Evolutionary conservation across 2,797 vertebrate genomes (phyloP), one percentile per base, ranked within the genome.

Genomic region (Clarias platycephalus): DNA sequence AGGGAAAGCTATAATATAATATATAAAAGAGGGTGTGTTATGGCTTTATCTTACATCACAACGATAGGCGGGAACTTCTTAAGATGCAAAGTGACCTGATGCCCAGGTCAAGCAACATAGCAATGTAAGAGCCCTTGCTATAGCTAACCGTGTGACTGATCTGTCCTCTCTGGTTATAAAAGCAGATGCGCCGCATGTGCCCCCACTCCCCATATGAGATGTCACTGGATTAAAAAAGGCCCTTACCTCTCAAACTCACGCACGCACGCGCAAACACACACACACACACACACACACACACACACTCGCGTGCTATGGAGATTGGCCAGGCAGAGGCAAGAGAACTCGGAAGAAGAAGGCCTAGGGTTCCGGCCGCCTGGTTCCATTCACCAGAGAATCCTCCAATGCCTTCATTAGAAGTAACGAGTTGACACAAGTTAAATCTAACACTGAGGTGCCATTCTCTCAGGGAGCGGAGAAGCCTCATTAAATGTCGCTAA

Each of bases 401-500:
- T 92, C 94, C 93, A 92, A 91, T 93, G 95, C 95, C 94, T 98
- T 98, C 97, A 97, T 99, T 98, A 98, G 96, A 96, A 97, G 95
- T 96, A 97, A 97, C 96, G 93, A 97, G 96, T 97, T 97, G 97
- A 98, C 95, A 97, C 96, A 97, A 98, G 97, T 97, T 97, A 97
- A 96, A 96, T 96, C 94, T 96, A 95, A 95, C 95, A 95, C 93
- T 93, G 94, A 95, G 95, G 95, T 95, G 96, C 96, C 95, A 96
- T 96, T 97, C 96, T 97, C 96, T 95, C 94, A 94, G 95, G 92
- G 93, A 93, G 93, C 89, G 93, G 95, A 94, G 95, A 94, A 94
- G 95, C 97, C 98, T 98, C 97, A 99, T 99, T 99, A 98, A 97
- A 95, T 96, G 94, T 96, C 95, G 95, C 96, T 98, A 98, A 98